Evolutionary conservation across 2,888 invertebrate genomes (phyloP).

Genomic region (Vanessa cardui): DNA sequence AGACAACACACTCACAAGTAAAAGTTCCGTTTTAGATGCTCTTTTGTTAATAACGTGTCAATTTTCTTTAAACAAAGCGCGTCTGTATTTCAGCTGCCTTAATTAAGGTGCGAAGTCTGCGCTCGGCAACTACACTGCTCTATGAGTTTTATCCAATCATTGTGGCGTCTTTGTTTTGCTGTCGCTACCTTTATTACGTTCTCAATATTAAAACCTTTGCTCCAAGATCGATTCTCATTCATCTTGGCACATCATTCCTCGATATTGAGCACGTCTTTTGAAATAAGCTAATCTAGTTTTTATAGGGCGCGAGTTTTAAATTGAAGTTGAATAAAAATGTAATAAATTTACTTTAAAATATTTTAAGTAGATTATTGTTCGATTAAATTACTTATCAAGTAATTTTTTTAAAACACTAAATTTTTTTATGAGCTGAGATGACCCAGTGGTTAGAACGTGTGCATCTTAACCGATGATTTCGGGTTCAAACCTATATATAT

Average conservation of each 20-base stretch:
- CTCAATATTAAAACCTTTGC: constrained; percentile 33
- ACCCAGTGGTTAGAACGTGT: no score
- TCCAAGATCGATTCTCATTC: constrained; percentile 23
- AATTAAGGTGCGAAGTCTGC: constrained; percentile 34
- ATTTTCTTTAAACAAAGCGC: constrained; percentile 36
- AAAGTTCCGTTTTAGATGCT: neutral
- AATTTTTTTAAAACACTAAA: no score
- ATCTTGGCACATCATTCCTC: constrained; percentile 14
- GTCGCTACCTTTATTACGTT: constrained; percentile 34
- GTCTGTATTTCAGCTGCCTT: constrained; percentile 38
- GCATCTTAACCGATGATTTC: no score
- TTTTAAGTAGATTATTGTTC: no score
- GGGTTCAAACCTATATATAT: no score
- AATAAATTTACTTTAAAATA: neutral
- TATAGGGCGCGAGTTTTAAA: no score
- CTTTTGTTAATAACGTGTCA: neutral
- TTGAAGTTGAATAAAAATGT: neutral
- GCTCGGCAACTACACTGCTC: constrained; percentile 52
- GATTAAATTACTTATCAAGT: no score
- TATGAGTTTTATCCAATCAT: constrained; percentile 38
- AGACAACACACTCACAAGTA: no score
- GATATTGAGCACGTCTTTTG: neutral
- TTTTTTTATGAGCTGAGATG: no score
- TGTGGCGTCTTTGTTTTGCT: constrained; percentile 37
- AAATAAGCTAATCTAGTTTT: constrained; percentile 9